Conservation (phyloP, 2,797 vertebrate genomes). For the Rhinophrynus dorsalis region DNA sequence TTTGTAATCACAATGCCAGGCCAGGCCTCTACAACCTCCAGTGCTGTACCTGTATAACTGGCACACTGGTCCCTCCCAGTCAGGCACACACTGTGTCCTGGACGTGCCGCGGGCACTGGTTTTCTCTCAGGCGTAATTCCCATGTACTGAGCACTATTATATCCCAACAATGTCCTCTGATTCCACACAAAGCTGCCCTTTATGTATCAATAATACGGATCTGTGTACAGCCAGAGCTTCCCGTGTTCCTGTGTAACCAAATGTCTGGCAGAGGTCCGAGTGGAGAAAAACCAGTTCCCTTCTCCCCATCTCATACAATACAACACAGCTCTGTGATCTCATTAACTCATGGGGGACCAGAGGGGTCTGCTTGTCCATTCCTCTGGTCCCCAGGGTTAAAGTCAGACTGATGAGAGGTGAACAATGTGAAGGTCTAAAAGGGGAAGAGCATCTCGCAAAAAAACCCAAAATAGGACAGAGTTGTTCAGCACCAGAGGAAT, state of each 20-base stretch:
- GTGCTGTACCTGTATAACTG: too few species aligned
- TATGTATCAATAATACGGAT: slow-evolving; percentile 6
- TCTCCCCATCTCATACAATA: neutral
- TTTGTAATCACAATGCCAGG: too few species aligned
- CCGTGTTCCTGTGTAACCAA: slow-evolving; percentile 7
- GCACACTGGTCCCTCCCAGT: too few species aligned
- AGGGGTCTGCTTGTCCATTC: too few species aligned
- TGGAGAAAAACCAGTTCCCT: neutral
- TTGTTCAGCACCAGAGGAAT: too few species aligned
- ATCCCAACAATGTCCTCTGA: neutral
- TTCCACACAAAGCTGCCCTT: slow-evolving; percentile 27
- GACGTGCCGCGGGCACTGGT: neutral
- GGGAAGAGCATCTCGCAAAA: too few species aligned
- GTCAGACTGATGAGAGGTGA: too few species aligned
- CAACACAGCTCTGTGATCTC: neutral
- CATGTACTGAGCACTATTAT: slow-evolving; percentile 13
- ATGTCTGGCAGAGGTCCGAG: slow-evolving; percentile 15
- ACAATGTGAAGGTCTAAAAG: too few species aligned
- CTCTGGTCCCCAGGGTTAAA: too few species aligned
- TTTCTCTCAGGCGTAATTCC: neutral
- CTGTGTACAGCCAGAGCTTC: neutral
- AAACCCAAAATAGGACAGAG: too few species aligned
- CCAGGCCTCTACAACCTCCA: too few species aligned
- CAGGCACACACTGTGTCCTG: neutral
- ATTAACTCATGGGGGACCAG: neutral